Evolutionary conservation across 1,140 invertebrate genomes (phyloP).

Genomic region (Ptiloglossa arizonensis): DNA sequence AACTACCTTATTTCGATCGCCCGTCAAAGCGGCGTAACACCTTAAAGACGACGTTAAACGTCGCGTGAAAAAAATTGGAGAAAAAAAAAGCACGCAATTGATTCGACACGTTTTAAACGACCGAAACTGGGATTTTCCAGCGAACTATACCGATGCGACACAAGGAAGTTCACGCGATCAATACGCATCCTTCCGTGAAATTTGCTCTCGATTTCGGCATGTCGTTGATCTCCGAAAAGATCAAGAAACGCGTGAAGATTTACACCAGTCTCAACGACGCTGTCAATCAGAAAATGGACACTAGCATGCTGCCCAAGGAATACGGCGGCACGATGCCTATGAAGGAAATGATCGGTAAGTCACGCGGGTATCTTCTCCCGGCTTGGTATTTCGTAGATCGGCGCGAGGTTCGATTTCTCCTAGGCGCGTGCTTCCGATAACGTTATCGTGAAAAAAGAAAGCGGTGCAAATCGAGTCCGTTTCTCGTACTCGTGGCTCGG

Average conservation of each 20-base stretch:
- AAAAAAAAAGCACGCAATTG: too few relatives aligned
- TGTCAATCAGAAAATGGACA: constrained; percentile 84
- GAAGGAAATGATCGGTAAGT: constrained; percentile 91
- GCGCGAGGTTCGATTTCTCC: too few relatives aligned
- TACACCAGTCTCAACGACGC: constrained; percentile 85
- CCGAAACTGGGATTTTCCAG: constrained; percentile 80
- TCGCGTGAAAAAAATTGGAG: too few relatives aligned
- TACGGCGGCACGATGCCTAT: constrained; percentile 91
- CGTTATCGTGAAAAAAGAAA: background rate
- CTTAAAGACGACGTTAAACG: too few relatives aligned
- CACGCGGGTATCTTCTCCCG: too few relatives aligned
- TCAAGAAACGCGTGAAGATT: constrained; percentile 87
- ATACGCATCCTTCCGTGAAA: constrained; percentile 89
- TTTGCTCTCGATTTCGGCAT: constrained; percentile 91
- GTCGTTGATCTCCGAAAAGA: constrained; percentile 91
- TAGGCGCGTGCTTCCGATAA: too few relatives aligned
- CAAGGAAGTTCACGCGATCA: constrained; percentile 91
- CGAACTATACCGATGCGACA: constrained; percentile 92
- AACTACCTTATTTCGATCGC: too few relatives aligned
- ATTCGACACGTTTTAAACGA: background rate
- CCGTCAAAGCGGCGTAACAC: too few relatives aligned
- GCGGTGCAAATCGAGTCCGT: too few relatives aligned
- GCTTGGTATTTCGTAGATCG: too few relatives aligned
- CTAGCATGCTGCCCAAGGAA: constrained; percentile 88
- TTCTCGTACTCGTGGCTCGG: too few relatives aligned